Base-by-base conservation (phyloP, 2,113 vertebrate species). In the Pedionomus torquatus region DNA sequence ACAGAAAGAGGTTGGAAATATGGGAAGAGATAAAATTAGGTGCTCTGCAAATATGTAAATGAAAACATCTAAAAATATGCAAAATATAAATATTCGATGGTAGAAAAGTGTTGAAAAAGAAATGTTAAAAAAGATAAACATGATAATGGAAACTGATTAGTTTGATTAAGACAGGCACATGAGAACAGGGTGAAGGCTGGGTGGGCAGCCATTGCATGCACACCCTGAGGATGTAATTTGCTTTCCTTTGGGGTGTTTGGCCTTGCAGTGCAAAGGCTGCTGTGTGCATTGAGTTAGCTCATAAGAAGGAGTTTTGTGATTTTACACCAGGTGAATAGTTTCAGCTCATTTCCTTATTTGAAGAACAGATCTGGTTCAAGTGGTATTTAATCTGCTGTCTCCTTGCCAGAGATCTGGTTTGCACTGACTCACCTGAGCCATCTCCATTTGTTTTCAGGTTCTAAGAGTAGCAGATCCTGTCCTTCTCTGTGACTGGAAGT, bases 61-160 rank as follows among this genome's bases (percentile, higher is more conserved):
- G 20, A 80, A 89, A 91, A 94, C 70, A 95, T 90, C 78, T 93
- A 81, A 95, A 93, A 94, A 49, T 19, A 35, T 63, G 41, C 41
- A 82, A 87, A 84, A 64, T 90, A 87, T 41, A 39, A 91, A 89
- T 93, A 87, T 89, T 95, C 86, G 76, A 0, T 69, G 15, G 11
- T 55, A 64, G 54, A 65, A 54, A 33, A 83, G 11, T 41, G 26
- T 89, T 89, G 77, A 86, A 75, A 92, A 92, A 21, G 17, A 92
- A 65, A 60, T 69, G 37, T 84, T 95, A 58, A 64, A 65, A 76
- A 93, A 75, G 26, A 35, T 80, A 58, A 76, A 54, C 2, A 5
- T 35, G 44, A 54, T 11, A 75, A 17, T 57, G 16, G 77, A 75
- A 92, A 68, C 28, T 46, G 55, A 64, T 90, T 69, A 48, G 43